A percentile compares a stretch with the other conserved stretches of the same genome.
These are phyloP conservation scores for Labrus mixtus DNA, from an alignment of 2,113 vertebrate species.

Conservation along the genomic window DNA sequence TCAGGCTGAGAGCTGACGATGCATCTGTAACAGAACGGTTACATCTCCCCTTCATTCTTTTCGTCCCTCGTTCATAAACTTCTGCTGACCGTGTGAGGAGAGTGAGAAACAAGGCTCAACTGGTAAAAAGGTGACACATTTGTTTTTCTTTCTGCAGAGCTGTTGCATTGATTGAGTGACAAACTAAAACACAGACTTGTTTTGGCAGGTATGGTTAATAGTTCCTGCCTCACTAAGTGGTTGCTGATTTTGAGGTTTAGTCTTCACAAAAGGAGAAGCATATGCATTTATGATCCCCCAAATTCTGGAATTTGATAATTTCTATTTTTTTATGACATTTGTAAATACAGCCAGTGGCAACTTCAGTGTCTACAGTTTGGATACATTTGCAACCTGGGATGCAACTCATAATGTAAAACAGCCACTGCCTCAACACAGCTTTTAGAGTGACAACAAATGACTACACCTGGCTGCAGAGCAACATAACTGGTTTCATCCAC, in stretches of 20 bases:
- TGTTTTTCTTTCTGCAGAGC: neutral
- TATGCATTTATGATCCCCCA: too few species aligned
- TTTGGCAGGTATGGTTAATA: neutral
- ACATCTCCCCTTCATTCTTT: neutral
- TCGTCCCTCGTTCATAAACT: too few species aligned
- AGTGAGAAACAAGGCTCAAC: neutral
- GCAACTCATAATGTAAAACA: neutral
- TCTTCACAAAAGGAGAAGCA: too few species aligned
- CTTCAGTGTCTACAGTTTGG: neutral
- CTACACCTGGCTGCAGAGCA: slow-evolving; percentile 16
- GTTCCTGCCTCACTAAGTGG: neutral
- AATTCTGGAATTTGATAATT: too few species aligned
- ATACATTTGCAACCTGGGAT: neutral
- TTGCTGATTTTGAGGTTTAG: neutral
- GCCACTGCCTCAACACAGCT: neutral
- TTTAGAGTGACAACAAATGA: slow-evolving; percentile 14
- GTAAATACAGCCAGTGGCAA: too few species aligned
- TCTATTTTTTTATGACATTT: too few species aligned
- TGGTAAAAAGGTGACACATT: neutral
- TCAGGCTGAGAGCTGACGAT: neutral
- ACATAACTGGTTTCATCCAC: slow-evolving; percentile 1
- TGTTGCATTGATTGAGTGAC: neutral
- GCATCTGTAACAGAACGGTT: neutral
- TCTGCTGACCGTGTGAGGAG: neutral
- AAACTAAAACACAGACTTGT: neutral